phyloP scores from a whole-genome alignment of 2,113 vertebrate species.

The Spilogale gracilis region DNA sequence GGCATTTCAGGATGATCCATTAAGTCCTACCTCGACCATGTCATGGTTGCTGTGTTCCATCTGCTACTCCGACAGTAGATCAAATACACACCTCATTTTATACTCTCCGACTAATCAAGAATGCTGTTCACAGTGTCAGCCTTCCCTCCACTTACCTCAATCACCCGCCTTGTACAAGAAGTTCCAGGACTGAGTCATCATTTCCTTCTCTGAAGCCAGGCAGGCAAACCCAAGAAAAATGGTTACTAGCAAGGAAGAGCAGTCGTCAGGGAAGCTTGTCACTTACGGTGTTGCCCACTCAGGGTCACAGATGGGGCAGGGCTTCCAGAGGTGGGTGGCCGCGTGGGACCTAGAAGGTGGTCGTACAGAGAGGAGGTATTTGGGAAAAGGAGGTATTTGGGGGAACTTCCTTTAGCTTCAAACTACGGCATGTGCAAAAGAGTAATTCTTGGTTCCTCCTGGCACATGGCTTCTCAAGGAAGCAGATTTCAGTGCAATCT shows the following conservation, averaged over 20 bases:
- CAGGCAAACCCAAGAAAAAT: neutral
- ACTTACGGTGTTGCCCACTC: neutral
- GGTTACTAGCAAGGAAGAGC: neutral
- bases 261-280: neutral
- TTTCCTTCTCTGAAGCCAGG: slow-evolving; percentile 39
- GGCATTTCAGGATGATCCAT: slow-evolving; percentile 86
- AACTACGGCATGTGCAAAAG: neutral
- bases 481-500: neutral
- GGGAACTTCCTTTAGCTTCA: neutral
- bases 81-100: slow-evolving; percentile 78
- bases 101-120: slow-evolving; percentile 71
- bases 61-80: slow-evolving; percentile 81
- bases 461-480: neutral
- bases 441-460: neutral
- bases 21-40: slow-evolving; percentile 75
- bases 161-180: neutral
- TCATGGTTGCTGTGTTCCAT: slow-evolving; percentile 78
- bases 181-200: neutral
- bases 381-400: neutral
- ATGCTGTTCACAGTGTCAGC: slow-evolving; percentile 31
- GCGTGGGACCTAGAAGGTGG: neutral
- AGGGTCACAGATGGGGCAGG: neutral
- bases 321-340: neutral
- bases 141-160: neutral
- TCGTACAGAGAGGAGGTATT: neutral